Evolutionary conservation across 2,113 vertebrate species (phyloP).

Genomic region (Onychorhynchus coronatus): DNA sequence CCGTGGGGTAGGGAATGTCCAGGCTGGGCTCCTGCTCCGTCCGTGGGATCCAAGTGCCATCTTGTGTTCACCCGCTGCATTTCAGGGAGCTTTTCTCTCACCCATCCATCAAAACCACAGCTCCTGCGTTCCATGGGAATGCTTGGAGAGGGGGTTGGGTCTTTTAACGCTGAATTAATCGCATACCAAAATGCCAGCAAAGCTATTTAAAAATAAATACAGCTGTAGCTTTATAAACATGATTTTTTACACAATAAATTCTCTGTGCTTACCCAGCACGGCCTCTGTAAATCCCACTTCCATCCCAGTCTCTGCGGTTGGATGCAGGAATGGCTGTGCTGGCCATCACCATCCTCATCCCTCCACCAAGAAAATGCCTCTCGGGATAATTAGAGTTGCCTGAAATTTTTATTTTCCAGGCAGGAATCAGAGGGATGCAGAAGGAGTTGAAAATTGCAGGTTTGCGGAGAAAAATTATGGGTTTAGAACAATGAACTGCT

Average conservation of each 20-base stretch:
- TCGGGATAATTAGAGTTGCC: background rate
- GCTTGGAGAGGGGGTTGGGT: background rate
- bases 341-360: background rate
- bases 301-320: background rate
- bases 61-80: conserved; percentile 59
- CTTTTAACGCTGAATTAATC: background rate
- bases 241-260: background rate
- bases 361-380: background rate
- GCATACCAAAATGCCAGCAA: background rate
- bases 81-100: background rate
- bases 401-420: background rate
- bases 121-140: background rate
- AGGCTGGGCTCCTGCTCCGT: background rate
- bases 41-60: conserved; percentile 71
- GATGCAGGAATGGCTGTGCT: no score
- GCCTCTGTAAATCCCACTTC: background rate
- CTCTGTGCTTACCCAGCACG: background rate
- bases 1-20: background rate
- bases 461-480: background rate
- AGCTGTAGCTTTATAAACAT: background rate
- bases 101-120: background rate
- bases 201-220: background rate
- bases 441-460: background rate
- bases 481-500: background rate
- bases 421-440: background rate